phyloP scores from a whole-genome alignment of 2,113 vertebrate species.

The Mungos mungo region DNA sequence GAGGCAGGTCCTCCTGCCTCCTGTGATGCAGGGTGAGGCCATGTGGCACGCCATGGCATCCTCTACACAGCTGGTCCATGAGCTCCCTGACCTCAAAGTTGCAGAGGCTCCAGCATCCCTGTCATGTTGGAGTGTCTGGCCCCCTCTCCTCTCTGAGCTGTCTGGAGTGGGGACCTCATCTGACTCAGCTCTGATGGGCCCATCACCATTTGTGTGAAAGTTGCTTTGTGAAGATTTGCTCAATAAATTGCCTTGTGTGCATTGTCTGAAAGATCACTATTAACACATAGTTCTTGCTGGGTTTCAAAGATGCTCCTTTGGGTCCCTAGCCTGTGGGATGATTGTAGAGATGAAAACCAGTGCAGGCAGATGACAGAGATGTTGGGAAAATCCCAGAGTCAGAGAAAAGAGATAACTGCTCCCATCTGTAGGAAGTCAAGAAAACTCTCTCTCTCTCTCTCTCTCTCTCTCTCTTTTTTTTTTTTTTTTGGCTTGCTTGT shows the following conservation, averaged over 20 bases:
- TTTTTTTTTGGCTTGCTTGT: not conserved
- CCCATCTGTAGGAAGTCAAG: constrained; percentile 6
- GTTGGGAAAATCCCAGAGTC: not conserved
- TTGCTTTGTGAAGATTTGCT: not conserved
- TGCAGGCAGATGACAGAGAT: not conserved
- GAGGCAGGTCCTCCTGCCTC: not conserved
- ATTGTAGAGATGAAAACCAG: not conserved
- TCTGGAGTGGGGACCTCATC: fast-evolving
- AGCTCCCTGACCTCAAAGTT: not conserved
- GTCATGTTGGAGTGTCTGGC: too few species aligned
- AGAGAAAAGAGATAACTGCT: not conserved
- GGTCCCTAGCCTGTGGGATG: not conserved
- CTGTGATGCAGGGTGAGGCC: fast-evolving
- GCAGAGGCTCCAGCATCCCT: not conserved
- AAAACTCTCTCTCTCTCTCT: not conserved
- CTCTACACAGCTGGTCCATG: not conserved
- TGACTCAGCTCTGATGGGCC: not conserved
- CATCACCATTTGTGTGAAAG: fast-evolving
- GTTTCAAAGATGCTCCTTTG: not conserved
- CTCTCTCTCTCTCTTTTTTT: not conserved
- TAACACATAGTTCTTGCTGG: not conserved
- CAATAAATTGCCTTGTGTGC: not conserved
- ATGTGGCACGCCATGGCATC: fast-evolving
- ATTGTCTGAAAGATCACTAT: not conserved
- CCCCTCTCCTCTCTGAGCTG: not conserved